A percentile compares a stretch with the other conserved stretches of the same genome.
phyloP scores from a whole-genome alignment of 2,113 vertebrate genomes.

The Vulpes lagopus region DNA sequence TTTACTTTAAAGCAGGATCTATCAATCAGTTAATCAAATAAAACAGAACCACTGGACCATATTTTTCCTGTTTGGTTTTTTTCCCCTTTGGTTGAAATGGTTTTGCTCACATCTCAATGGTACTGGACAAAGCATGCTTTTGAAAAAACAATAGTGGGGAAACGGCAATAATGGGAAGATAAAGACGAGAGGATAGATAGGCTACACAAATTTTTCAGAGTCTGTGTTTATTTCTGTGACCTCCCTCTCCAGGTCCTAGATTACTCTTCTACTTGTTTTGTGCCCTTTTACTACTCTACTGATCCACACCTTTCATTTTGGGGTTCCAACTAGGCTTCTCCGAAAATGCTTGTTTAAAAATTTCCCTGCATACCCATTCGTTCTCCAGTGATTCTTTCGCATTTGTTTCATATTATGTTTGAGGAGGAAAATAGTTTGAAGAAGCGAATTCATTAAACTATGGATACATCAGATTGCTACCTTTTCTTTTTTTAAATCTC shows the following conservation, averaged over 20 bases:
- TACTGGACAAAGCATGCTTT: not conserved
- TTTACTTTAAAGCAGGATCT: conserved; percentile 11
- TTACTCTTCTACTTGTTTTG: not conserved
- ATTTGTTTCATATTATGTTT: conserved; percentile 8
- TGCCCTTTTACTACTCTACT: not conserved
- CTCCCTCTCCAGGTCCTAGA: not conserved
- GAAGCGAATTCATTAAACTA: not conserved
- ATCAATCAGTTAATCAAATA: not conserved
- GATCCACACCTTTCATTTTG: conserved; percentile 1
- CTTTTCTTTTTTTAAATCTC: not conserved
- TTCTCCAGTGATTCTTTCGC: not conserved
- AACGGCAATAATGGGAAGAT: not conserved
- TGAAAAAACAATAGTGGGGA: not conserved
- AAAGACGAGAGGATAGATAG: conserved; percentile 27
- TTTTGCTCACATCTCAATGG: not conserved
- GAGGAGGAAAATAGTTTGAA: not conserved
- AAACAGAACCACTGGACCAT: not conserved
- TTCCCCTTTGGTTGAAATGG: not conserved
- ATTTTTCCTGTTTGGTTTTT: not conserved
- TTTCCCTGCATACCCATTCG: not conserved
- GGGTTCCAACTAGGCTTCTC: not conserved
- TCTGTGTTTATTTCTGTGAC: not conserved
- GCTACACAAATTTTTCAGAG: not conserved
- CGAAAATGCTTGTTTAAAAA: not conserved
- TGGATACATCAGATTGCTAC: not conserved